A percentile compares a stretch with the other conserved stretches of the same genome.
Evolutionary conservation across 1,140 invertebrate species (phyloP).

Genomic region (Rhyacophila brunnea): DNA sequence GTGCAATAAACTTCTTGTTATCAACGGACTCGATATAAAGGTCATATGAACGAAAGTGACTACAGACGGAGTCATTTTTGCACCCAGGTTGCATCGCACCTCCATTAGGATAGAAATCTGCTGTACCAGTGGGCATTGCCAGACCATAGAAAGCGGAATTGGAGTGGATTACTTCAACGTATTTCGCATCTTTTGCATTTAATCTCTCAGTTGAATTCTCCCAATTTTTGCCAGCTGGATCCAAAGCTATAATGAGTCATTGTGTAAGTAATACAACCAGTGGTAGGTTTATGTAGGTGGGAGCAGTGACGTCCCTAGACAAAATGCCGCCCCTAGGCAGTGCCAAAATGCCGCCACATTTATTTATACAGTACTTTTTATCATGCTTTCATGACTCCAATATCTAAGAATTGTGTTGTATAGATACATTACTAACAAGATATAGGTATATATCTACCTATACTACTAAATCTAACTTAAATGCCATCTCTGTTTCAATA

Average conservation of each 20-base stretch:
- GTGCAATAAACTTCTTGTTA: constrained; percentile 13
- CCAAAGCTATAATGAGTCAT: constrained; percentile 7
- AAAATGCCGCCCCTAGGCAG: too few relatives aligned
- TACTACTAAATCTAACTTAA: too few relatives aligned
- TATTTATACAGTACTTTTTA: too few relatives aligned
- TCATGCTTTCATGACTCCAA: too few relatives aligned
- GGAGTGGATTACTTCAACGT: constrained; percentile 72
- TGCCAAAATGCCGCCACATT: too few relatives aligned
- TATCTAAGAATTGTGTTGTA: too few relatives aligned
- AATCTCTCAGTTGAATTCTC: constrained; percentile 46
- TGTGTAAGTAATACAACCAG: neutral
- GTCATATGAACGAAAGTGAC: constrained; percentile 16
- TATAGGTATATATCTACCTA: too few relatives aligned
- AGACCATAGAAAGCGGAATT: constrained; percentile 59
- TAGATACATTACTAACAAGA: too few relatives aligned
- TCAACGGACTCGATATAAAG: constrained; percentile 25
- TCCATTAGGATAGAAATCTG: constrained; percentile 72
- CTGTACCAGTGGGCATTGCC: constrained; percentile 57
- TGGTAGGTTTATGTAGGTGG: neutral
- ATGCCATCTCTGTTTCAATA: too few relatives aligned
- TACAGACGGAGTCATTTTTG: constrained; percentile 13
- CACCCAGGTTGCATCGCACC: constrained; percentile 63
- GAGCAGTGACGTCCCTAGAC: too few relatives aligned
- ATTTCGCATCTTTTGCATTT: constrained; percentile 57
- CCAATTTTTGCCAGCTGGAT: constrained; percentile 18